Evolutionary conservation across 2,113 vertebrate species (phyloP).

Genomic region (Pluvialis apricaria): DNA sequence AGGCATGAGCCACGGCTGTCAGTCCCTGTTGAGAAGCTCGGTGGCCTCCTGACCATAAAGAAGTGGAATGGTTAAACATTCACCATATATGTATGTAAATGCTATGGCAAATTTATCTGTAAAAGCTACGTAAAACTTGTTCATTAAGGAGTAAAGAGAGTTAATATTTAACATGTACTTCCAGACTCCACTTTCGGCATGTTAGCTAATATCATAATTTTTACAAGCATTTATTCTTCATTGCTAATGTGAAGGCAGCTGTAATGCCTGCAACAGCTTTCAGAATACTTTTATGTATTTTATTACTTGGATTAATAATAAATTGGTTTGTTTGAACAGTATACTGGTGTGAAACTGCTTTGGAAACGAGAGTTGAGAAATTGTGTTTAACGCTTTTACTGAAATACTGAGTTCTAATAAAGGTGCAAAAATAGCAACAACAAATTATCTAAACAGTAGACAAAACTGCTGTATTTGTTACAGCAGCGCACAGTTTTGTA

Average conservation of each 20-base stretch:
- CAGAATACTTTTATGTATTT: not conserved
- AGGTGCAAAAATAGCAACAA: not conserved
- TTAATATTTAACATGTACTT: not conserved
- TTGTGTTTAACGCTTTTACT: not conserved
- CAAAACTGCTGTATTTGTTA: not conserved
- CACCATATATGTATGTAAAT: not conserved
- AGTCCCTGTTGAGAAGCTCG: not conserved
- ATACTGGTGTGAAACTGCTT: not conserved
- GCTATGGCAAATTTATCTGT: not conserved
- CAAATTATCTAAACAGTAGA: not conserved
- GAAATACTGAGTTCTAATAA: not conserved
- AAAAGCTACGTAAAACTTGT: not conserved
- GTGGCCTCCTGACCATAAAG: not conserved
- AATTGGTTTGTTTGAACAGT: not conserved
- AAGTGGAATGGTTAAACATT: not conserved
- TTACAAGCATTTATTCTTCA: not conserved
- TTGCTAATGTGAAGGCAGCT: not conserved
- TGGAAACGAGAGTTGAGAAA: not conserved
- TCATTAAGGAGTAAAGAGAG: not conserved
- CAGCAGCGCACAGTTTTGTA: not conserved
- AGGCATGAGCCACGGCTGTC: not conserved
- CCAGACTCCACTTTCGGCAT: not conserved
- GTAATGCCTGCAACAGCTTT: not conserved
- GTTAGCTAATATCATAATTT: not conserved
- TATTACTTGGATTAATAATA: conserved; percentile 15